These are phyloP conservation scores for Sapayoa aenigma DNA, from an alignment of 2,113 vertebrate species.

Conservation along the genomic window DNA sequence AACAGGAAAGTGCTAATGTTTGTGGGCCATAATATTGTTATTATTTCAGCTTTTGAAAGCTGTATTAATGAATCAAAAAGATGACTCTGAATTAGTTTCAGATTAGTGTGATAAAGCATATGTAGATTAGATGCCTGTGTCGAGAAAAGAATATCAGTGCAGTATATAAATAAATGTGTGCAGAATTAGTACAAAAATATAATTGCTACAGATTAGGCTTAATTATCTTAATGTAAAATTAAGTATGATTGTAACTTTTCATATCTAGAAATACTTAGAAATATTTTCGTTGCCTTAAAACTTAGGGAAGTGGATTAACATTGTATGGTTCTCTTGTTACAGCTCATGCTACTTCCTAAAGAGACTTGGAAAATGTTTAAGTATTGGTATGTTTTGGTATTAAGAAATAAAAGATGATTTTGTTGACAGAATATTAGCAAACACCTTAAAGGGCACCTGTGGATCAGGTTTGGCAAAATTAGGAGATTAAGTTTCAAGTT, in stretches of 20 bases:
- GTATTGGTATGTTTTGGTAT: background rate
- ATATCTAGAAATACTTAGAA: background rate
- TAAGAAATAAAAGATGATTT: background rate
- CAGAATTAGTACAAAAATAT: background rate
- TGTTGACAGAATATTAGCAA: background rate
- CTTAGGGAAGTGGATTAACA: background rate
- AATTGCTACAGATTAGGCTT: background rate
- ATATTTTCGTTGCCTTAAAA: background rate
- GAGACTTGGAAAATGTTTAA: background rate
- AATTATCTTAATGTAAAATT: background rate
- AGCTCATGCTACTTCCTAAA: background rate
- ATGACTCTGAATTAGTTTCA: slow-evolving; percentile 25
- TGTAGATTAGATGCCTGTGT: background rate
- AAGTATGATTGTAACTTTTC: background rate
- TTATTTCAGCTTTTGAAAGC: slow-evolving; percentile 31
- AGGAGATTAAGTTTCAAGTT: background rate
- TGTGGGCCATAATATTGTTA: slow-evolving; percentile 1
- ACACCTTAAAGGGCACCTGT: background rate
- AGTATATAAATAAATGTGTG: background rate
- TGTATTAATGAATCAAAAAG: background rate
- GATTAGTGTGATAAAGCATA: background rate
- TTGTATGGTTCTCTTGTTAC: background rate
- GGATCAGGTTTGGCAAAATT: background rate
- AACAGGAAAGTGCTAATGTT: slow-evolving; percentile 52
- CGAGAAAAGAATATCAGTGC: background rate